These are phyloP conservation scores for Meda fulgida DNA, from an alignment of 2,797 vertebrate species.

Conservation along the genomic window DNA sequence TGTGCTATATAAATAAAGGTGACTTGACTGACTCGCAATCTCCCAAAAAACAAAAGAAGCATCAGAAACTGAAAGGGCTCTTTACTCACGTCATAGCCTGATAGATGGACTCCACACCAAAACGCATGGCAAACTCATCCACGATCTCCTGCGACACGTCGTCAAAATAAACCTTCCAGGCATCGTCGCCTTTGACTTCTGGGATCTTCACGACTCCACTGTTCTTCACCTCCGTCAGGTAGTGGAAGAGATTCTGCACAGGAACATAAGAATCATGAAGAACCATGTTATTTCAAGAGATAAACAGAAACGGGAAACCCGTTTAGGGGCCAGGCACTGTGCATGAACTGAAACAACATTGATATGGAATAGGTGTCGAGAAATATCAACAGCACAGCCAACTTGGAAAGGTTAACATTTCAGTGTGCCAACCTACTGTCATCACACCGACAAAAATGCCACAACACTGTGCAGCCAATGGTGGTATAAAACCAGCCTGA, in stretches of 20 bases:
- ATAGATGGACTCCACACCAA: slow-evolving; percentile 97
- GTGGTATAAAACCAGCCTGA: not conserved
- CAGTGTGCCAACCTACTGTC: slow-evolving; percentile 19
- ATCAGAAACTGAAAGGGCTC: slow-evolving; percentile 58
- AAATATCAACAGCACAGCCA: not conserved
- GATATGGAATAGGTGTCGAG: not conserved
- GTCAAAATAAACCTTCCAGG: slow-evolving; percentile 98
- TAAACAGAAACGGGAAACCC: not conserved
- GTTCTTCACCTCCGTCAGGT: slow-evolving; percentile 91
- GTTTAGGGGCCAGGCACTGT: not conserved
- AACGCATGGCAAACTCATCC: slow-evolving; percentile 98
- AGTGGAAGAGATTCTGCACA: slow-evolving; percentile 93
- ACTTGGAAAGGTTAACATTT: slow-evolving; percentile 32
- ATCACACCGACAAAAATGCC: not conserved
- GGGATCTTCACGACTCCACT: slow-evolving; percentile 92
- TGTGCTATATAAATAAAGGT: not conserved
- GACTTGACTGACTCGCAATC: slow-evolving; percentile 22
- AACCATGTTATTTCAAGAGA: not conserved
- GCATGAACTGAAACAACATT: not conserved
- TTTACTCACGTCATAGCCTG: slow-evolving; percentile 97
- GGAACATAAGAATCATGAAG: slow-evolving; percentile 1
- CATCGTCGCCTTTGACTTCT: slow-evolving; percentile 92
- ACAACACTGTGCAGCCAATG: not conserved
- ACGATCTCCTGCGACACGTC: slow-evolving; percentile 96
- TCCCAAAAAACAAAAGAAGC: not conserved